These are phyloP conservation scores for Cichlasoma orientale DNA, from an alignment of 2,797 vertebrate species.

Conservation along the genomic window DNA sequence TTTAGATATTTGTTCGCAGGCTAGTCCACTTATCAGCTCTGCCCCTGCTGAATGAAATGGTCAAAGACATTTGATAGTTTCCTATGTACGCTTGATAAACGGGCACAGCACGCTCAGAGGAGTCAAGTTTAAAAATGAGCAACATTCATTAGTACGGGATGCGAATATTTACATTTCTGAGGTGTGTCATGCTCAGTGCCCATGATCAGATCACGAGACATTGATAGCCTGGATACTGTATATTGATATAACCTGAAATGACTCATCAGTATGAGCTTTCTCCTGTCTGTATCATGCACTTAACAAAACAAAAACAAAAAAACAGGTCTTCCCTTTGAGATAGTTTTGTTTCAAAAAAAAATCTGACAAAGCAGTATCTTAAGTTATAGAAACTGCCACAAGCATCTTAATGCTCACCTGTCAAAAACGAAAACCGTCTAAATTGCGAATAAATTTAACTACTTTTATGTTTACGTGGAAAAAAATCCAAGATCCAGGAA, in stretches of 20 bases:
- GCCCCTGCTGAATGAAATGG: not conserved
- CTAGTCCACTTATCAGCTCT: not conserved
- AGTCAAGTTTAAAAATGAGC: not conserved
- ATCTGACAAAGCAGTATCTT: not conserved
- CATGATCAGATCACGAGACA: not conserved
- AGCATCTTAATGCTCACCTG: not conserved
- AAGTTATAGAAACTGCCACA: accelerated
- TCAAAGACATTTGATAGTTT: not conserved
- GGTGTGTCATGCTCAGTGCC: not conserved
- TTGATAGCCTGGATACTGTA: not conserved
- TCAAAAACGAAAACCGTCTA: not conserved
- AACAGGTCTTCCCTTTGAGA: not conserved
- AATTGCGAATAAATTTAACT: not conserved
- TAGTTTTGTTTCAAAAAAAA: not conserved
- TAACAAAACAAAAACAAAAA: too few relatives aligned
- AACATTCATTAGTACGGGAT: not conserved
- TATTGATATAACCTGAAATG: not conserved
- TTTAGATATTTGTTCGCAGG: not conserved
- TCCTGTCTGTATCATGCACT: not conserved
- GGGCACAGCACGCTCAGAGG: not conserved
- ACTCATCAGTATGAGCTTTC: not conserved
- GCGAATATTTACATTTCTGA: not conserved
- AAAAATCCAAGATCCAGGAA: not conserved
- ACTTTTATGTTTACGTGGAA: not conserved
- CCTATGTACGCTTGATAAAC: not conserved